A percentile compares a stretch with the other conserved stretches of the same genome.
phyloP scores from a whole-genome alignment of 35 echinoderm and acorn worm genomes.

The Lytechinus variegatus region DNA sequence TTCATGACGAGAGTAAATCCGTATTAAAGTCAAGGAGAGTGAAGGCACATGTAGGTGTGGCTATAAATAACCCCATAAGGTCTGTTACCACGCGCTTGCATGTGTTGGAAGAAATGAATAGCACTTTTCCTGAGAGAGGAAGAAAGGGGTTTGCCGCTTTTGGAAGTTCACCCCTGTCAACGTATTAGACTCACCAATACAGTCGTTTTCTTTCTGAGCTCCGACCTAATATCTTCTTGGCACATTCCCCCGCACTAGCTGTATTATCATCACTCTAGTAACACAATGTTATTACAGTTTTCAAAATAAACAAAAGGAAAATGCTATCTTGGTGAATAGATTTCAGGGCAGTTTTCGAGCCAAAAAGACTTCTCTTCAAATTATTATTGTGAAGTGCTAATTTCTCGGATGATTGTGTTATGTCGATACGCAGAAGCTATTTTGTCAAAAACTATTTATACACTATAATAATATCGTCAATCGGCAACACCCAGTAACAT shows the following conservation, averaged over 20 bases:
- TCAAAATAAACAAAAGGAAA: no score
- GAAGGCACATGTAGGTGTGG: neutral
- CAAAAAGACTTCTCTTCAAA: neutral
- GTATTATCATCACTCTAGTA: neutral
- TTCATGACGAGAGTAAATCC: neutral
- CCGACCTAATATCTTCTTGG: neutral
- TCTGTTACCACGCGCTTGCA: neutral
- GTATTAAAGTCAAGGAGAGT: neutral
- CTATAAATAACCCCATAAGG: neutral
- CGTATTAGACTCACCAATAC: neutral
- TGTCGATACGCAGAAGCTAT: neutral
- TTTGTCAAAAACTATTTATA: neutral
- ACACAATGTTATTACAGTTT: neutral
- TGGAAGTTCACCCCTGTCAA: constrained; percentile 2
- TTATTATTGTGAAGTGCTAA: neutral
- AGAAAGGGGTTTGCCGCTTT: neutral
- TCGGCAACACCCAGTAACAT: no score
- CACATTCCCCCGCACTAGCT: neutral
- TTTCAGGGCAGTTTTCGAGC: no score
- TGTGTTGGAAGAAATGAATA: constrained; percentile 37
- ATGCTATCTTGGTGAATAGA: no score
- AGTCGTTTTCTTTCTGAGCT: neutral
- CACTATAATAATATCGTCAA: no score
- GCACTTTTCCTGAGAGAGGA: constrained; percentile 19
- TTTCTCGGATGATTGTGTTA: neutral